Percentiles rank a stretch among this genome's conserved stretches.
phyloP scores from a whole-genome alignment of 1,140 invertebrate species.

The Scaptomyza pallida region DNA sequence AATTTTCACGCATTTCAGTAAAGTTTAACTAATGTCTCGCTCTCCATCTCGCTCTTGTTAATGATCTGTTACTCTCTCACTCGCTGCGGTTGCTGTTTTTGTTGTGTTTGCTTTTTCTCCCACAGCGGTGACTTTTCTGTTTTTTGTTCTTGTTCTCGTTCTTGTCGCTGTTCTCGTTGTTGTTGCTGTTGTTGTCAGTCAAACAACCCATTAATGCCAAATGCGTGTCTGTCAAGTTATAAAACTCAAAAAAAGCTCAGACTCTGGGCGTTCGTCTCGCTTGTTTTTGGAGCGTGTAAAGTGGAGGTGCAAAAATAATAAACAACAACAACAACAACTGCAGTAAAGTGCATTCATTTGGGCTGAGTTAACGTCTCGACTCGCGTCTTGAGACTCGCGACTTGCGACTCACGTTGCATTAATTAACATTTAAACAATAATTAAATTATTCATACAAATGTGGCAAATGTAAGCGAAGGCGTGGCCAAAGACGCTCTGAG shows the following conservation, averaged over 20 bases:
- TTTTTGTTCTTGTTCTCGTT: constrained; percentile 15
- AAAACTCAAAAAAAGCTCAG: constrained; percentile 39
- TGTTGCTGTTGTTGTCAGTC: constrained; percentile 63
- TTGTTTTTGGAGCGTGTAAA: constrained; percentile 43
- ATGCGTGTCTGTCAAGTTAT: constrained; percentile 82
- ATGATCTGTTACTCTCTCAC: neutral
- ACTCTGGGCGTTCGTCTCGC: constrained; percentile 36
- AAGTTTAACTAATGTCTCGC: neutral
- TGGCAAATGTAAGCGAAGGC: constrained; percentile 66
- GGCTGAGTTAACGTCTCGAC: constrained; percentile 33
- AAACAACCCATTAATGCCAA: constrained; percentile 79
- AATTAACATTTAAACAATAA: constrained; percentile 84
- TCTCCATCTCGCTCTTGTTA: neutral
- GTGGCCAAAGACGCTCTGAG: neutral
- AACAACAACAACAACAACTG: constrained; percentile 13
- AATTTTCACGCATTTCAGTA: constrained; percentile 71
- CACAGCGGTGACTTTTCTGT: constrained; percentile 5
- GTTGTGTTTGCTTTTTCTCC: constrained; percentile 12
- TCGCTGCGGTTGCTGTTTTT: constrained; percentile 5
- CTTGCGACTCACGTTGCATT: constrained; percentile 73
- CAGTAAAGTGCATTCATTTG: constrained; percentile 45
- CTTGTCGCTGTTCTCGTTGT: constrained; percentile 49
- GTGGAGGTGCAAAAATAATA: constrained; percentile 57
- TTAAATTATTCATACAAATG: constrained; percentile 84
- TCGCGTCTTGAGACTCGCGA: constrained; percentile 18